Conservation (phyloP, 2,113 vertebrate genomes). For the Osmerus mordax region DNA sequence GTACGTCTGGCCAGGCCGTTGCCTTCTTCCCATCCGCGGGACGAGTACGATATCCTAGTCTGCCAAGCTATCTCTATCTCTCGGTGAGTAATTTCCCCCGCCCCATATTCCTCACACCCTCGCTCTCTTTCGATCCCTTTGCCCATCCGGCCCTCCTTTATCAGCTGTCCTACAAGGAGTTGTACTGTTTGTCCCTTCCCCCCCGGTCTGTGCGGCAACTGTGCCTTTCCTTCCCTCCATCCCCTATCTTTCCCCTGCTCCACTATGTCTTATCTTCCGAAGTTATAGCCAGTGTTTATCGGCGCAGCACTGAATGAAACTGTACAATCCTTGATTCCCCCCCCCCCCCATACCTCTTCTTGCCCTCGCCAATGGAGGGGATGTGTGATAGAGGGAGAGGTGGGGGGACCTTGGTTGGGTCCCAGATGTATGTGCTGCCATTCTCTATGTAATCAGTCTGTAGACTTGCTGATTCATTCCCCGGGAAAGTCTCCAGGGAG, state of each 20-base stretch:
- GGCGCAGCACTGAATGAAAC: too few species aligned
- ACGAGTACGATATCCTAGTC: too few species aligned
- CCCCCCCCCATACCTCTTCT: background rate
- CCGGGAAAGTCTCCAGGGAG: constrained; percentile 78
- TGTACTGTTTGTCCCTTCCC: too few species aligned
- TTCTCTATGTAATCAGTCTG: constrained; percentile 83
- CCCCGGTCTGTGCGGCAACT: too few species aligned
- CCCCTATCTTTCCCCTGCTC: too few species aligned
- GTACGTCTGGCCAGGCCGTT: too few species aligned
- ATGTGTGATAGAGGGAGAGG: constrained; percentile 71
- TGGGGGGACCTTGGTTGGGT: constrained; percentile 65
- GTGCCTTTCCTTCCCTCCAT: too few species aligned
- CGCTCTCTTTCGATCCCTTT: background rate
- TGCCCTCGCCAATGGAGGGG: constrained; percentile 35
- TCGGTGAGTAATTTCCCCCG: too few species aligned
- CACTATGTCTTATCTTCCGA: too few species aligned
- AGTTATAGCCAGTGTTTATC: too few species aligned
- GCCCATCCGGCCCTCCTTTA: background rate
- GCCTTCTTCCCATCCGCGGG: too few species aligned
- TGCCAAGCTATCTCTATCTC: background rate
- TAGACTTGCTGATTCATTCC: constrained; percentile 80
- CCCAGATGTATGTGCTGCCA: constrained; percentile 81
- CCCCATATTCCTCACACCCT: background rate
- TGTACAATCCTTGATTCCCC: background rate
- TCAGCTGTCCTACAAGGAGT: too few species aligned